Evolutionary conservation across 2,888 invertebrate species (phyloP), one percentile per base, ranked within the genome.

Genomic region (Diadegma fenestrale): DNA sequence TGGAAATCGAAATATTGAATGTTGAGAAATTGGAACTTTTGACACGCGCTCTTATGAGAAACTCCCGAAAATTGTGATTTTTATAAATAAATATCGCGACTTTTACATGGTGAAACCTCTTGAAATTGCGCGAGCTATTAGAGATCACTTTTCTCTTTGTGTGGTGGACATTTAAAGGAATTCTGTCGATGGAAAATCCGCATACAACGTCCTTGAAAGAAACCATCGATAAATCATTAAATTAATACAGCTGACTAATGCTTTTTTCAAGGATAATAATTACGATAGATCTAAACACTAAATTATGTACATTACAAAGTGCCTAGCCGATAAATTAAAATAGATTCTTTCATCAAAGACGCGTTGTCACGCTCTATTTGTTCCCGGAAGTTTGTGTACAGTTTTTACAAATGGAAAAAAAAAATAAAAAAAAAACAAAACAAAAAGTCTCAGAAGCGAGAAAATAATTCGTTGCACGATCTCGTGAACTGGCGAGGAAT

Each of bases 201-300:
- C n/a, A n/a, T n/a, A n/a, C n/a, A n/a, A n/a, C n/a, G n/a, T n/a
- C n/a, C n/a, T n/a, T 54, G 22, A 72, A 19, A 41, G 45, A 45
- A 75, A 75, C n/a, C 30, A 75, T 82, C 75, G 19, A 79, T 75
- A 37, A 72, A 84, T 80, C 84, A 78, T 81, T 76, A 54, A 81
- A 76, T 64, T 85, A 85, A 85, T 66, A 85, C 76, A 82, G 75
- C 75, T 85, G 85, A 85, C 85, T 85, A 85, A 85, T 76, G 64
- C 72, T 82, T 85, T 71, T 81, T 43, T 79, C 30, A 76, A 73
- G 78, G 48, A 75, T 76, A 17, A 75, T 80, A 12, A 66, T 73
- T 84, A 77, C 63, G 48, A 54, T 75, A 75, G 80, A 73, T 22
- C 10, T 79, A 80, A 69, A 81, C 8, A 7, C 73, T 80, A 77